Evolutionary conservation across 1,140 invertebrate species (phyloP), one percentile per base, ranked within the genome.

Genomic region (Leptinotarsa lineolata): DNA sequence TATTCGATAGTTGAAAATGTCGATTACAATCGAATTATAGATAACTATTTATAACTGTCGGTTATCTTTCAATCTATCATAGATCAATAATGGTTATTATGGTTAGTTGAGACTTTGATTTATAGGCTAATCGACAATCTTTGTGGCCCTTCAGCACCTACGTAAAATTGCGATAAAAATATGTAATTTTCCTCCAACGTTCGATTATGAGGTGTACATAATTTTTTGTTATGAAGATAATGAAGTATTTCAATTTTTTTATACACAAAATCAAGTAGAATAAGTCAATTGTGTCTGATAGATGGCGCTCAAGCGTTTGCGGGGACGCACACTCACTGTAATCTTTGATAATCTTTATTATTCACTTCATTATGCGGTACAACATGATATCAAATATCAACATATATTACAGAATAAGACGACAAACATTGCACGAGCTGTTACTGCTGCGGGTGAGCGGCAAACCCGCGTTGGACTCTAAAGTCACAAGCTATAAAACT

Each of bases 241-340:
- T 54, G 0, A n/a, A n/a, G 48, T 13, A 54, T 54, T 39, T 39
- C 11, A 39, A 4, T 11, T 39, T 39, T 39, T 22, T 11, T 11
- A 39, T 39, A 59, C 18, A 61, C 60, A 61, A 65, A 21, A 16
- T n/a, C 21, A 65, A 65, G 63, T 65, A 65, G 22, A 65, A 65
- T 18, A 18, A 54, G 48, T 54, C 48, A 54, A 54, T 54, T 54
- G 48, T 54, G 6, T 54, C 48, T 16, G 15, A 54, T 54, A 54
- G 15, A 44, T 21, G 44, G 69, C 73, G 77, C 79, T 80, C 79
- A 80, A 80, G 79, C 79, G 60, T 80, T 80, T 80, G 79, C 79
- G 72, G 74, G 79, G 79, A 72, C 77, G 78, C 77, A 72, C 74
- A 71, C 22, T 61, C 67, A 68, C 44, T 18, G n/a, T 54, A 63